Evolutionary conservation across 2,888 invertebrate species (phyloP), one percentile per base, ranked within the genome.

Genomic region (Gymnosoma rotundatum): DNA sequence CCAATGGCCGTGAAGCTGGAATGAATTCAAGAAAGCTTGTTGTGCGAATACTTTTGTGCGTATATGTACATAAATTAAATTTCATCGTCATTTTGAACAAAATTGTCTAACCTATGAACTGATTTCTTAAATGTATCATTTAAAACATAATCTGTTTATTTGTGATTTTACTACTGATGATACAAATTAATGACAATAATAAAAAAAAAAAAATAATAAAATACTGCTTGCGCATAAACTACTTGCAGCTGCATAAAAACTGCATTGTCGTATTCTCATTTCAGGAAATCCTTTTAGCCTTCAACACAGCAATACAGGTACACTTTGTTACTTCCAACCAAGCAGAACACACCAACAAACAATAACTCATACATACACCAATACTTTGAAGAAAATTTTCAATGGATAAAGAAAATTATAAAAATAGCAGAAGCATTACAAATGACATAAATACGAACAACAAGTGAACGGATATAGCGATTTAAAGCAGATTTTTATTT

Each of bases 271-370:
- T 72, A 81, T 78, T 69, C 76, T 63, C 75, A 76, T 80, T 72
- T 63, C 81, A 75, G 86, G 81, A 85, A 78, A 83, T 86, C 85
- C 86, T 72, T 83, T 85, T 84, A 83, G 81, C 84, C 84, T 81
- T 84, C 84, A 84, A 84, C 78, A 70, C 78, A 81, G 81, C 84
- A 84, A 81, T 73, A 70, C 78, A 81, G 81, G 75, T 76, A 76
- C 63, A 52, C 64, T 42, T 73, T 80, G 21, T 50, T 60, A n/a
- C 38, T 76, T 25, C 52, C 66, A 76, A 75, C 56, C 58, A 76
- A 75, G 48, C 58, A 38, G 45, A 69, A 73, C 38, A 38, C 38
- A 38, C 38, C 7, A 10, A 42, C 42, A 42, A n/a, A n/a, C n/a
- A n/a, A n/a, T n/a, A n/a, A n/a, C n/a, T n/a, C n/a, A n/a, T 12